Percentiles rank a stretch among this genome's conserved stretches.
These are phyloP conservation scores for Muntiacus reevesi DNA, from an alignment of 2,113 vertebrate species.

Conservation along the genomic window DNA sequence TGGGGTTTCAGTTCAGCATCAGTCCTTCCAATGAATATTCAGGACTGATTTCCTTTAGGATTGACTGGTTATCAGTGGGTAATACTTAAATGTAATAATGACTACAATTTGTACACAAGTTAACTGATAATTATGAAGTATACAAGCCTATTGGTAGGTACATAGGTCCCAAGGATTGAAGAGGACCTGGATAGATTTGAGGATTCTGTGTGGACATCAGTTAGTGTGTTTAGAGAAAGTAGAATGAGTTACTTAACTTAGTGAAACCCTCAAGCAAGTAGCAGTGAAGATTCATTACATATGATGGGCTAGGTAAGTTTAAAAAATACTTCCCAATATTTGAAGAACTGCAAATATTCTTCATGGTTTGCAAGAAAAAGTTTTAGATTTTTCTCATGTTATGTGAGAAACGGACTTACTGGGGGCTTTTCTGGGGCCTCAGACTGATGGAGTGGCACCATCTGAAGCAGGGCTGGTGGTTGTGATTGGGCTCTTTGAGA, in stretches of 20 bases:
- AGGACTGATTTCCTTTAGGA: background rate
- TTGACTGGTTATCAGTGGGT: background rate
- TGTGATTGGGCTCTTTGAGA: background rate
- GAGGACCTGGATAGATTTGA: background rate
- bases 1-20: background rate
- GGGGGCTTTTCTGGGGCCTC: background rate
- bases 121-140: background rate
- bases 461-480: background rate
- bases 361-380: background rate
- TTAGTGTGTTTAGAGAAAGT: background rate
- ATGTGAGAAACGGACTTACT: background rate
- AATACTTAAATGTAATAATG: background rate
- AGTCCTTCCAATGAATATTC: background rate
- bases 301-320: background rate
- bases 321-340: background rate
- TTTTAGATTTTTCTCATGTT: background rate
- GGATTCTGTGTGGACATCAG: background rate
- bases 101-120: background rate
- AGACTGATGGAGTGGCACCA: background rate
- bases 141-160: background rate
- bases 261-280: background rate
- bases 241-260: background rate
- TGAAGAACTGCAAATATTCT: background rate
- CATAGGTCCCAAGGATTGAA: background rate
- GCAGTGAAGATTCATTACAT: background rate